Percentiles rank a stretch among this genome's conserved stretches.
phyloP scores from a whole-genome alignment of 1,140 invertebrate species.

The Periplaneta americana region DNA sequence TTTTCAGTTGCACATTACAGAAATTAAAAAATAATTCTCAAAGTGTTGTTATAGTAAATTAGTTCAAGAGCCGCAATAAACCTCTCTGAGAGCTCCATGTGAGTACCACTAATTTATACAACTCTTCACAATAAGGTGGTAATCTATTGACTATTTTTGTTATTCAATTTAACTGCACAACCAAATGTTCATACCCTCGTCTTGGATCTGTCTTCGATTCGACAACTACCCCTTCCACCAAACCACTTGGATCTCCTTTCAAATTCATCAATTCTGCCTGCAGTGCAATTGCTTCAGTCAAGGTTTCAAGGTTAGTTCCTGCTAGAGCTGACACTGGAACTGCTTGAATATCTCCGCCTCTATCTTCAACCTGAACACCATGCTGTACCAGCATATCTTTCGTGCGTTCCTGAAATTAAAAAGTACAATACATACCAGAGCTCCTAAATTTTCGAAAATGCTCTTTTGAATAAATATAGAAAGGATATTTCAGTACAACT shows the following conservation, averaged over 20 bases:
- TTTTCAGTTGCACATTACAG: no score
- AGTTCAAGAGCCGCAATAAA: no score
- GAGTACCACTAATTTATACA: no score
- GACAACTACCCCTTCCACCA: conserved; percentile 84
- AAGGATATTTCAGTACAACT: conserved; percentile 9
- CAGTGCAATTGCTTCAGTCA: conserved; percentile 79
- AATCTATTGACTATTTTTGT: no score
- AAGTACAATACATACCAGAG: no score
- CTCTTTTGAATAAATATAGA: no score
- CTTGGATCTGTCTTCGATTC: conserved; percentile 73
- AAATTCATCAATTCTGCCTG: conserved; percentile 89
- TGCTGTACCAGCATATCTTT: conserved; percentile 67
- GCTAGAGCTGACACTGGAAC: conserved; percentile 89
- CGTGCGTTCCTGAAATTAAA: conserved; percentile 57
- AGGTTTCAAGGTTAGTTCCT: conserved; percentile 66
- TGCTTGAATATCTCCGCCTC: conserved; percentile 89
- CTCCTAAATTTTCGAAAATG: no score
- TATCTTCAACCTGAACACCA: conserved; percentile 79
- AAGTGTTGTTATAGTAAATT: no score
- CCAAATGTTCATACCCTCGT: conserved; percentile 50
- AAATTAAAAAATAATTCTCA: no score
- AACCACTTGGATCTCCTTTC: conserved; percentile 71
- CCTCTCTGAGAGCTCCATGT: no score
- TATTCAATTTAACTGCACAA: no score
- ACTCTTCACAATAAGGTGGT: no score